Conservation (phyloP, 2,113 vertebrate genomes). For the Nipponia nippon region DNA sequence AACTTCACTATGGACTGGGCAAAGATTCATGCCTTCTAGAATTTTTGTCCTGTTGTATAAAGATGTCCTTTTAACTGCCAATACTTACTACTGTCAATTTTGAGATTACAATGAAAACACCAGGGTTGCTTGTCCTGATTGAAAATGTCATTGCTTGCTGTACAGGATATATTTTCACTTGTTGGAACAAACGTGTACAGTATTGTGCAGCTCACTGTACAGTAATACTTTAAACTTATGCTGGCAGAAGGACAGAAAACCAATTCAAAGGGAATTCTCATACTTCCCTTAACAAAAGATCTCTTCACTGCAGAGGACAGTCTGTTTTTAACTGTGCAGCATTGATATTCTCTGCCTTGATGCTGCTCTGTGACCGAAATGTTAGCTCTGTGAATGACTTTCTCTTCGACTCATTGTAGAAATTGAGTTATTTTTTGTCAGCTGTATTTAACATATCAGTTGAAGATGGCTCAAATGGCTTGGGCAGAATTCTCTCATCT, state of each 20-base stretch:
- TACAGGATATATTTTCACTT: neutral
- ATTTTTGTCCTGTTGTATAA: neutral
- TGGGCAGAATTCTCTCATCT: neutral
- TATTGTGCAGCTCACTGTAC: neutral
- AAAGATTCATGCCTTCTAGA: neutral
- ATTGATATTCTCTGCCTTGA: neutral
- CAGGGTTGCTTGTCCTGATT: neutral
- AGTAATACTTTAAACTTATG: neutral
- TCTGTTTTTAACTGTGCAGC: neutral
- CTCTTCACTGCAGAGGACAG: neutral
- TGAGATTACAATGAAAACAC: neutral
- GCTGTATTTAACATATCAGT: neutral
- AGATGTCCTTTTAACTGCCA: neutral
- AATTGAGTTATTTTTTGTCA: neutral
- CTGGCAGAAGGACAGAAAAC: neutral
- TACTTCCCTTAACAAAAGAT: neutral
- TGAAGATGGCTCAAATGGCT: neutral
- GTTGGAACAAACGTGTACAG: neutral
- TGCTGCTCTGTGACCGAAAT: neutral
- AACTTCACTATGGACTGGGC: neutral
- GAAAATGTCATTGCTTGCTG: neutral
- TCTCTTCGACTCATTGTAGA: neutral
- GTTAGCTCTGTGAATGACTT: neutral
- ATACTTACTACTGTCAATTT: neutral
- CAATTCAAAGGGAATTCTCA: neutral